These are phyloP conservation scores for Ornithorhynchus anatinus DNA, from an alignment of 2,113 vertebrate genomes.

Conservation along the genomic window DNA sequence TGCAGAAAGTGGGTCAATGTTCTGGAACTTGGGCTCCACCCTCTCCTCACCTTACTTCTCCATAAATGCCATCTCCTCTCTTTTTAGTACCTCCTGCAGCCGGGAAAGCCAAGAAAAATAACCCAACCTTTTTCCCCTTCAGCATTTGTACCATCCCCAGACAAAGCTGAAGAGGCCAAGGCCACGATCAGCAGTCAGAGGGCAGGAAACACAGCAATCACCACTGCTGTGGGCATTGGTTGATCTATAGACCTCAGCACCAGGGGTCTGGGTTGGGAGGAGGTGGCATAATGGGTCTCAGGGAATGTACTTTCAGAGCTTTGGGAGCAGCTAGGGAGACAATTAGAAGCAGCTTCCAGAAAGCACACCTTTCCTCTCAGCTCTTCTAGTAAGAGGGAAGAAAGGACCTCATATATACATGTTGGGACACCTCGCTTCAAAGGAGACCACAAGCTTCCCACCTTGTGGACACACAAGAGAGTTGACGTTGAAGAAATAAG, in stretches of 20 bases:
- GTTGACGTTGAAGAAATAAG: slow-evolving; percentile 37
- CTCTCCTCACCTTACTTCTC: not conserved
- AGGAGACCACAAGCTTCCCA: slow-evolving; percentile 35
- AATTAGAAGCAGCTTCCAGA: slow-evolving; percentile 59
- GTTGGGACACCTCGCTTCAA: slow-evolving; percentile 50
- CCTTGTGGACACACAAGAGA: slow-evolving; percentile 20
- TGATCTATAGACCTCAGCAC: slow-evolving; percentile 3
- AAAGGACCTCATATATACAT: slow-evolving; percentile 28
- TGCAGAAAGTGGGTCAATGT: not conserved
- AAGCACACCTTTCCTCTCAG: slow-evolving; percentile 51
- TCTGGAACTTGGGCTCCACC: not conserved
- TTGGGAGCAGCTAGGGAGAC: slow-evolving; percentile 43
- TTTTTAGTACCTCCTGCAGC: not conserved
- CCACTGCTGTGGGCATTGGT: slow-evolving; percentile 38
- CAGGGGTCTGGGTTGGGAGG: not conserved
- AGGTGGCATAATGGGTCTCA: slow-evolving; percentile 5
- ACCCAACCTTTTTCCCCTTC: not conserved
- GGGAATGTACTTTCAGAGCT: not conserved
- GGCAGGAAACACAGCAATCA: not conserved
- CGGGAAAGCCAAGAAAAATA: not conserved
- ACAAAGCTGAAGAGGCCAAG: not conserved
- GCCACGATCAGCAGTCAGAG: not conserved
- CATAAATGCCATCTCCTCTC: not conserved
- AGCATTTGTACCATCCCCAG: not conserved
- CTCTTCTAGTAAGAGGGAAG: slow-evolving; percentile 29